Conservation (phyloP, 2,888 invertebrate genomes). For the Hirtodrosophila cameraria region DNA sequence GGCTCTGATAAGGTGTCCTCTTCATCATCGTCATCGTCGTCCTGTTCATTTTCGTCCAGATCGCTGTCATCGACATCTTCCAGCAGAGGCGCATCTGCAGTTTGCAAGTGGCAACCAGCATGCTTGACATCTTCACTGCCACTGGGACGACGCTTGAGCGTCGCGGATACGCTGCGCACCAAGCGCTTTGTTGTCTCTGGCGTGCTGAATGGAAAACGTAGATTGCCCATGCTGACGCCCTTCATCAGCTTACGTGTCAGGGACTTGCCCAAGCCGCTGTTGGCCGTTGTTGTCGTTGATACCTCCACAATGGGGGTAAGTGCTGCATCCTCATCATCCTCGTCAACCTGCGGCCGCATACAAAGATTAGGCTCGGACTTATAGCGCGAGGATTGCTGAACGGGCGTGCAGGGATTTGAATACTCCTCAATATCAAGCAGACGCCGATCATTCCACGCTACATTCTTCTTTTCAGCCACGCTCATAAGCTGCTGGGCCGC, state of each 20-base stretch:
- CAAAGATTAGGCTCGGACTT: constrained; percentile 83
- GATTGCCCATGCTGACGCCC: constrained; percentile 83
- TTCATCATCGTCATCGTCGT: constrained; percentile 36
- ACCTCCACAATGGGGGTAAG: constrained; percentile 56
- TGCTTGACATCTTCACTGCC: constrained; percentile 66
- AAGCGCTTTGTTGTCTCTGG: constrained; percentile 77
- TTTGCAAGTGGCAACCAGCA: constrained; percentile 11
- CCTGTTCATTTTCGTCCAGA: constrained; percentile 49
- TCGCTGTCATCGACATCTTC: constrained; percentile 66
- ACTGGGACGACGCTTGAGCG: constrained; percentile 66
- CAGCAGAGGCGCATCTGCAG: constrained; percentile 50
- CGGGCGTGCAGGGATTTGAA: constrained; percentile 72
- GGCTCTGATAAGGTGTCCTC: constrained; percentile 59
- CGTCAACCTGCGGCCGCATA: constrained; percentile 50
- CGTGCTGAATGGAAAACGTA: constrained; percentile 80
- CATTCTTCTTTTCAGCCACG: constrained; percentile 69
- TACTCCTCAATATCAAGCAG: constrained; percentile 66
- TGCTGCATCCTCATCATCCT: constrained; percentile 20
- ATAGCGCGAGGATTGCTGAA: constrained; percentile 75
- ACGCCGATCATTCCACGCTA: constrained; percentile 75
- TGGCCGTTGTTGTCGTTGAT: constrained; percentile 29
- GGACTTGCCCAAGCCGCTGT: constrained; percentile 57
- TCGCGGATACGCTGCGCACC: constrained; percentile 75
- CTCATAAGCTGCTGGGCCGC: constrained; percentile 62
- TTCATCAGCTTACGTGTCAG: constrained; percentile 81